Evolutionary conservation across 92 coral and sea anemone species (phyloP).

Genomic region (Paramuricea clavata): DNA sequence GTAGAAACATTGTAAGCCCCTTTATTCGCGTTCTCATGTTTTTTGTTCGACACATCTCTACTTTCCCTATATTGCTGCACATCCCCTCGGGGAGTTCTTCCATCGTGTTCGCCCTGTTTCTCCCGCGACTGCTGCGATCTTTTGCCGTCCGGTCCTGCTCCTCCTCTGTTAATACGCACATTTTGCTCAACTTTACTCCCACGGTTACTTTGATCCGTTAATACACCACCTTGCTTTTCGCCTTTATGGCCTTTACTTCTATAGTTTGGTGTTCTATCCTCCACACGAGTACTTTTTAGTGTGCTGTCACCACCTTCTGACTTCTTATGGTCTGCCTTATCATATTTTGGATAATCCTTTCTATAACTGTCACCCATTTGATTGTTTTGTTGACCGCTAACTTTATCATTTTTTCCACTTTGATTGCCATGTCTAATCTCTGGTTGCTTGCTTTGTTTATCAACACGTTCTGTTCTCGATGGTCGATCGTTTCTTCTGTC

Average conservation of each 20-base stretch:
- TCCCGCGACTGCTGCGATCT: not conserved
- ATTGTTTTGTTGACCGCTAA: not conserved
- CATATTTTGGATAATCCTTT: slow-evolving; percentile 13
- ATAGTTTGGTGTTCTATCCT: not conserved
- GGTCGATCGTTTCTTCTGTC: not conserved
- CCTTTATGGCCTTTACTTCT: not conserved
- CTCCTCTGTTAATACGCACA: not conserved
- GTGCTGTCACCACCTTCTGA: not conserved
- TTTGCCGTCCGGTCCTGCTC: not conserved
- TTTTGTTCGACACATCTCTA: not conserved
- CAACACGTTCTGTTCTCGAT: not conserved
- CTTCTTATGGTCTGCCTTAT: not conserved
- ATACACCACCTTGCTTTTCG: not conserved
- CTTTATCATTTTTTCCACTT: not conserved
- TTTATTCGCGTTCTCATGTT: not conserved
- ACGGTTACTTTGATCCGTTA: not conserved
- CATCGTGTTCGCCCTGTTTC: not conserved
- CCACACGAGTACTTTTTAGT: not conserved
- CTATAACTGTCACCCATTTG: not conserved
- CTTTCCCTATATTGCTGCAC: not conserved
- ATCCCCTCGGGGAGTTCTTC: not conserved
- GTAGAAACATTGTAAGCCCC: not conserved
- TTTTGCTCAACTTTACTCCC: not conserved
- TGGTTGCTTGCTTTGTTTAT: not conserved
- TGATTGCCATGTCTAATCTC: not conserved